Conservation (phyloP, 2,113 vertebrate species). For the Xiphophorus maculatus region DNA sequence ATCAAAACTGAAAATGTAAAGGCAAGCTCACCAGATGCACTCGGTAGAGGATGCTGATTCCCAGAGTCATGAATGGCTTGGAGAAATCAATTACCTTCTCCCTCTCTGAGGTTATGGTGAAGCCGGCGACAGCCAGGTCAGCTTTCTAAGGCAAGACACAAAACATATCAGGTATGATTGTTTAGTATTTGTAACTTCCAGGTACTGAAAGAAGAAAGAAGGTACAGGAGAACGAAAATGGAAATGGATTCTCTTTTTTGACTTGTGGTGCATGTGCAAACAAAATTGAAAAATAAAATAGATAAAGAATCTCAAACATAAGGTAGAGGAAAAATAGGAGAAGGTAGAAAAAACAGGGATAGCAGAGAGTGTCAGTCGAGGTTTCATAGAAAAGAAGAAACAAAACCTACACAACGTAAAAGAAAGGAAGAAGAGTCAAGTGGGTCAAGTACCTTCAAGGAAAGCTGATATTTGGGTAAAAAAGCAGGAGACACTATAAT, state of each 20-base stretch:
- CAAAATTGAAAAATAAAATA: not conserved
- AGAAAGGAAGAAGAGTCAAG: not conserved
- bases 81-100: conserved; percentile 96
- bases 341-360: not conserved
- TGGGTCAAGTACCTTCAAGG: not conserved
- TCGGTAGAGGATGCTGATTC: conserved; percentile 91
- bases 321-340: not conserved
- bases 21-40: conserved; percentile 83
- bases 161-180: not conserved
- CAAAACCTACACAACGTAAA: not conserved
- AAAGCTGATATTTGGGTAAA: not conserved
- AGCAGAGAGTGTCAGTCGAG: not conserved
- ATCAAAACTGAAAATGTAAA: not conserved
- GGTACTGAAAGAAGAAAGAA: not conserved
- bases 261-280: not conserved
- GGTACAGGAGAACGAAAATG: not conserved
- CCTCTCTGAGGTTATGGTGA: conserved; percentile 92
- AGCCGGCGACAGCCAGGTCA: conserved; percentile 89
- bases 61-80: conserved; percentile 92
- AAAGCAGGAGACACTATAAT: not conserved
- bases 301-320: conserved; percentile 10
- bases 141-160: conserved; percentile 82
- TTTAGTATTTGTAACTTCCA: not conserved
- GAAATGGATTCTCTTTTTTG: not conserved
- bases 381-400: not conserved